phyloP scores from a whole-genome alignment of 2,888 invertebrate genomes.

The Smittia aterrima region DNA sequence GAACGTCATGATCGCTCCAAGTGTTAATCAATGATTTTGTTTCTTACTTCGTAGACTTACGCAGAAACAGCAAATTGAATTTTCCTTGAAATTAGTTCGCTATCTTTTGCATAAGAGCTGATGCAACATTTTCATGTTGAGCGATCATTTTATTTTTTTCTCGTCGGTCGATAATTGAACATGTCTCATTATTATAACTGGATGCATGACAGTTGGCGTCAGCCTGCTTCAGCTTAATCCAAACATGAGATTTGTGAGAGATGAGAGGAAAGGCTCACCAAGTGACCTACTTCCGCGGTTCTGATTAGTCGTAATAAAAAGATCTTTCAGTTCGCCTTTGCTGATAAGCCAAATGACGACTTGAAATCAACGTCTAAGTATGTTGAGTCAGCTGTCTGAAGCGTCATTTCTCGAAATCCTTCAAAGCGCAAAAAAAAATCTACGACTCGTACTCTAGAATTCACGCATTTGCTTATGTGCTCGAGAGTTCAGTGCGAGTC shows the following conservation, averaged over 20 bases:
- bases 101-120: not conserved
- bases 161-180: not conserved
- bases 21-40: no score
- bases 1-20: no score
- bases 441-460: not conserved
- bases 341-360: not conserved
- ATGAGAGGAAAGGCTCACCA: not conserved
- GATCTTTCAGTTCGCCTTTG: not conserved
- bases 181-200: not conserved
- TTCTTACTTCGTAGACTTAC: no score
- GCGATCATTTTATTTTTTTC: not conserved
- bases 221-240: not conserved
- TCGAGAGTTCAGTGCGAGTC: no score
- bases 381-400: not conserved
- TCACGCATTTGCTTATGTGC: no score
- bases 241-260: not conserved
- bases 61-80: no score
- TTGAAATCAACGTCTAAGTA: not conserved
- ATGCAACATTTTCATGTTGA: not conserved
- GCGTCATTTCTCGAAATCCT: conserved; percentile 7
- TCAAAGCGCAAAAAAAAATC: not conserved
- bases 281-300: not conserved
- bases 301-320: not conserved
- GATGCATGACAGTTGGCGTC: not conserved
- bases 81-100: not conserved